Evolutionary conservation across 2,888 invertebrate species (phyloP).

Genomic region (Metalampra italica): DNA sequence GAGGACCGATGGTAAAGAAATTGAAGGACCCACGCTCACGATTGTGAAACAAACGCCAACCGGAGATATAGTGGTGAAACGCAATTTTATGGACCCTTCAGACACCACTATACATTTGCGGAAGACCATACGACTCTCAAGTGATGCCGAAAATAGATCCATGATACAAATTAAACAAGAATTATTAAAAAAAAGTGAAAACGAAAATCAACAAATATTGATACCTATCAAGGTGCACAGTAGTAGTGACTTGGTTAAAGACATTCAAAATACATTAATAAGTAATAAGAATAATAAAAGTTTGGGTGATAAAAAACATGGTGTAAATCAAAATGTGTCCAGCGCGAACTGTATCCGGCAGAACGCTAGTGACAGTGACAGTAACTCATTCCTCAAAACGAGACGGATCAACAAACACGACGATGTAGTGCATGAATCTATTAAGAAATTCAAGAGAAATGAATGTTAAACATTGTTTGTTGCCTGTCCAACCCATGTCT

Average conservation of each 20-base stretch:
- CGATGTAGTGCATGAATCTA: conserved; percentile 60
- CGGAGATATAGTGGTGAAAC: conserved; percentile 65
- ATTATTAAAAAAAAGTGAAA: conserved; percentile 64
- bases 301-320: conserved; percentile 71
- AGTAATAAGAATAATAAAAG: conserved; percentile 71
- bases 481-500: conserved; percentile 54
- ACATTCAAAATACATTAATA: conserved; percentile 73
- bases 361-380: conserved; percentile 64
- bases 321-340: conserved; percentile 72
- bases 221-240: conserved; percentile 66
- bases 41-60: conserved; percentile 66
- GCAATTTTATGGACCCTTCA: conserved; percentile 56
- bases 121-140: conserved; percentile 66
- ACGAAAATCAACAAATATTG: conserved; percentile 67
- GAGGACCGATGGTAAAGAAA: conserved; percentile 48
- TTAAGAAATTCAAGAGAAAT: conserved; percentile 71
- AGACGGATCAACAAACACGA: conserved; percentile 66
- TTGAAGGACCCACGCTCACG: conserved; percentile 57
- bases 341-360: conserved; percentile 67
- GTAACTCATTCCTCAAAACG: conserved; percentile 61
- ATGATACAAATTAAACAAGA: conserved; percentile 67
- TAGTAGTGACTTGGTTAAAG: conserved; percentile 68
- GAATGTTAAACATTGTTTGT: conserved; percentile 59
- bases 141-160: conserved; percentile 66
- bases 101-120: conserved; percentile 63